Conservation (phyloP, 2,888 invertebrate species). For the Lumbricus terrestris region DNA sequence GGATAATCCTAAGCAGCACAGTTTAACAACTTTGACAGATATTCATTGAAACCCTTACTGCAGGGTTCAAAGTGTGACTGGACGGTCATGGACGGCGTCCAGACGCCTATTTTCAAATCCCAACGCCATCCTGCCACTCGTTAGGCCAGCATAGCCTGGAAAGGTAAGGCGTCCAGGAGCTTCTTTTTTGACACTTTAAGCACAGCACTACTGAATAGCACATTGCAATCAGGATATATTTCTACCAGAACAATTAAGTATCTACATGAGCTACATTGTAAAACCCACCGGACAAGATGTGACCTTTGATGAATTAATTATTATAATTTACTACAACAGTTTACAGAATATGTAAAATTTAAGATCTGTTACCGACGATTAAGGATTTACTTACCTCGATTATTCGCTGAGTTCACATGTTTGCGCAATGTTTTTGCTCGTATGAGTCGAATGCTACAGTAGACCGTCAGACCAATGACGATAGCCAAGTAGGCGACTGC, state of each 20-base stretch:
- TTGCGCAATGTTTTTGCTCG: constrained; percentile 41
- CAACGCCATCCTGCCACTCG: too few relatives aligned
- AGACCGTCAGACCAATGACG: constrained; percentile 86
- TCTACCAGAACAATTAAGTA: too few relatives aligned
- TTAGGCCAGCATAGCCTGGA: too few relatives aligned
- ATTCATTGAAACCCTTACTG: neutral
- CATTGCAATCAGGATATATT: neutral
- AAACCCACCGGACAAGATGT: too few relatives aligned
- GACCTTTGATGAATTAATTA: neutral
- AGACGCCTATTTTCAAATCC: too few relatives aligned
- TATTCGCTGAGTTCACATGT: neutral
- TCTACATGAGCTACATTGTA: too few relatives aligned
- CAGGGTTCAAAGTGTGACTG: too few relatives aligned
- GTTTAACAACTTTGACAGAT: neutral
- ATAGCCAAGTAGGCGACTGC: constrained; percentile 89
- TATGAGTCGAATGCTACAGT: constrained; percentile 70
- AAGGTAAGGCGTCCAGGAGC: too few relatives aligned
- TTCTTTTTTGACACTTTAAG: too few relatives aligned
- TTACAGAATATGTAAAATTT: neutral
- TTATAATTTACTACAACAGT: neutral
- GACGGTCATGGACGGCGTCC: too few relatives aligned
- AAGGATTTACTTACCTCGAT: neutral
- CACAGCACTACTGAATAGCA: too few relatives aligned
- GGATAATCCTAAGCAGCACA: neutral
- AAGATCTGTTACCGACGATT: neutral